These are phyloP conservation scores for Delphinus delphis DNA, from an alignment of 2,113 vertebrate genomes.

Conservation along the genomic window DNA sequence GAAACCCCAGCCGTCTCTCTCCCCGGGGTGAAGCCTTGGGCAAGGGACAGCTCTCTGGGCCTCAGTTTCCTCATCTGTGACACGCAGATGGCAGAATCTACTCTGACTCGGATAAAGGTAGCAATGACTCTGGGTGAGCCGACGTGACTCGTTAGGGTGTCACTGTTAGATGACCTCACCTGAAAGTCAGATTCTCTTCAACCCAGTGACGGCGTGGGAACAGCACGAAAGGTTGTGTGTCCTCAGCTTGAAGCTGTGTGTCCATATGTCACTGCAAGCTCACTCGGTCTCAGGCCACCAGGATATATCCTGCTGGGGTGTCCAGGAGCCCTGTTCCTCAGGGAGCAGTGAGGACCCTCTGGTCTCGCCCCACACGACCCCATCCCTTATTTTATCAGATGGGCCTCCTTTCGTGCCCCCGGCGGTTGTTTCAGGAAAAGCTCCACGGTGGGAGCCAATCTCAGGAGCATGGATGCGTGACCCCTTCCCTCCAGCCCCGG, in stretches of 20 bases:
- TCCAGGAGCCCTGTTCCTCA: not conserved
- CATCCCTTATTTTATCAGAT: not conserved
- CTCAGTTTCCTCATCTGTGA: not conserved
- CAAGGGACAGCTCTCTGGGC: too few species aligned
- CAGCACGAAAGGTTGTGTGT: fast-evolving
- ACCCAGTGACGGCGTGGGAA: fast-evolving
- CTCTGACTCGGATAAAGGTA: not conserved
- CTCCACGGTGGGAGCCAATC: fast-evolving
- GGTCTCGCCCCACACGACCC: fast-evolving
- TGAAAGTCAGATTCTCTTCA: not conserved
- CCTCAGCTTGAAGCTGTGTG: not conserved
- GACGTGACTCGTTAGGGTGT: fast-evolving
- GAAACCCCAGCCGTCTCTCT: not conserved
- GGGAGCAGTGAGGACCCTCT: not conserved
- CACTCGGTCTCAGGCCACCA: fast-evolving
- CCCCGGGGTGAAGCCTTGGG: too few species aligned
- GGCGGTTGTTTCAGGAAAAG: not conserved
- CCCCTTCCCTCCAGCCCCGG: not conserved
- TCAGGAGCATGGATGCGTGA: fast-evolving
- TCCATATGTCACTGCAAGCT: fast-evolving
- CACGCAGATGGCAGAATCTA: fast-evolving
- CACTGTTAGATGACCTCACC: fast-evolving
- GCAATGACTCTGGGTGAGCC: fast-evolving
- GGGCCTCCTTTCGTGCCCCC: fast-evolving
- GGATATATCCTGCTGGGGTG: not conserved